Conservation (phyloP, 2,797 vertebrate species). For the Bradypodion ventrale region DNA sequence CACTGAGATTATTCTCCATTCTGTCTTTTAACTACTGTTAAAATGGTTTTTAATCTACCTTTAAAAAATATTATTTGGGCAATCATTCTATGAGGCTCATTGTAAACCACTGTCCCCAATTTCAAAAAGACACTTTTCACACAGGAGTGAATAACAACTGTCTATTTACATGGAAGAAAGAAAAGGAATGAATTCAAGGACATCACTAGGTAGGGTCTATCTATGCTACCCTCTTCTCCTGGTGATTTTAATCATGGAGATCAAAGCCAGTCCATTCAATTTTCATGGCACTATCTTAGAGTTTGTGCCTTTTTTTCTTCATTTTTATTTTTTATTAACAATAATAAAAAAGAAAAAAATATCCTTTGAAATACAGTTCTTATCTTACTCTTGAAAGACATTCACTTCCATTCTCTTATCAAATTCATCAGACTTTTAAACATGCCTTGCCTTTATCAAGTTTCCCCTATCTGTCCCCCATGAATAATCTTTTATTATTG, state of each 20-base stretch:
- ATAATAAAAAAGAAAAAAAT: no score
- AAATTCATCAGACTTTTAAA: no score
- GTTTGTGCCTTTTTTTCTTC: no score
- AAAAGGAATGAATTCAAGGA: neutral
- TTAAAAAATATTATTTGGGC: neutral
- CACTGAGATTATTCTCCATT: neutral
- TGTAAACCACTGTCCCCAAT: neutral
- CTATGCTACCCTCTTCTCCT: neutral
- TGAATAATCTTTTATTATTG: no score
- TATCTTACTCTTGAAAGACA: no score
- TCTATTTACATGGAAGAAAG: neutral
- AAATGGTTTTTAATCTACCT: neutral
- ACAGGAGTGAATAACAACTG: neutral
- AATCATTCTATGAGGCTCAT: neutral
- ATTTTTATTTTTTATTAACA: no score
- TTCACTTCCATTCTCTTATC: no score
- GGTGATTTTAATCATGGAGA: neutral
- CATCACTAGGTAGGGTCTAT: neutral
- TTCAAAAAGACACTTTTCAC: neutral
- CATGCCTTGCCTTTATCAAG: no score
- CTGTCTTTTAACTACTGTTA: slow-evolving; percentile 7
- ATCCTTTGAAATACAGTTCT: no score
- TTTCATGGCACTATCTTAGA: neutral
- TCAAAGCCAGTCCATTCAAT: neutral
- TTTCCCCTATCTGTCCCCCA: no score